Evolutionary conservation across 2,113 vertebrate species (phyloP).

Genomic region (Bolborhynchus lineola): DNA sequence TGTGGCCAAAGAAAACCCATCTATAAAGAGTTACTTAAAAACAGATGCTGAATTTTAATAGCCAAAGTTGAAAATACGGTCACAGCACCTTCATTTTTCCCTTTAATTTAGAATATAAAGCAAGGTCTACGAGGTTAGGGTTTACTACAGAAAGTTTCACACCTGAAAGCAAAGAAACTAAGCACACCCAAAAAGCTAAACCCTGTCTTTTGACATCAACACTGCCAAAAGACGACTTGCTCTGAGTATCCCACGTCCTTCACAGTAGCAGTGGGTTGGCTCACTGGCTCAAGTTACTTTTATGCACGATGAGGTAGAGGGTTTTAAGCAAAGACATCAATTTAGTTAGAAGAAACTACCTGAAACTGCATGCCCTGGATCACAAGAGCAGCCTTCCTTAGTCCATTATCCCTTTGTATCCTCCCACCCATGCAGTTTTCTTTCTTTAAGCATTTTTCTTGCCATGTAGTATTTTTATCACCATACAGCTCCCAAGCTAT

Average conservation of each 20-base stretch:
- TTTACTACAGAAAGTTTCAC: background rate
- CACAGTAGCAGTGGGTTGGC: background rate
- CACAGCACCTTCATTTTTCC: background rate
- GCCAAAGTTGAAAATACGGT: background rate
- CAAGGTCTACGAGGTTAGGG: background rate
- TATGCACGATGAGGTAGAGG: background rate
- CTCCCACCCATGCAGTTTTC: background rate
- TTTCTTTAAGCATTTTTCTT: background rate
- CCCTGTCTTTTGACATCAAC: background rate
- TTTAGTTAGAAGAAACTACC: background rate
- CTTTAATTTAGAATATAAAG: background rate
- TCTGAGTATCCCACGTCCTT: background rate
- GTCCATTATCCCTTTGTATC: background rate
- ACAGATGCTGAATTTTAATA: background rate
- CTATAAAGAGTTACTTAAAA: background rate
- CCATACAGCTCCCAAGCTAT: background rate
- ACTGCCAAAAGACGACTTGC: background rate
- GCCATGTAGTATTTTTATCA: background rate
- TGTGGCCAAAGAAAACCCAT: background rate
- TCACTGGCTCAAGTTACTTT: background rate
- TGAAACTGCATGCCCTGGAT: background rate
- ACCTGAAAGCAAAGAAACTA: background rate
- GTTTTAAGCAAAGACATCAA: background rate
- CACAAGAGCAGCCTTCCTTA: background rate
- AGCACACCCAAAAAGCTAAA: background rate